Base-by-base conservation (phyloP, 2,113 vertebrate genomes). In the Origma solitaria region DNA sequence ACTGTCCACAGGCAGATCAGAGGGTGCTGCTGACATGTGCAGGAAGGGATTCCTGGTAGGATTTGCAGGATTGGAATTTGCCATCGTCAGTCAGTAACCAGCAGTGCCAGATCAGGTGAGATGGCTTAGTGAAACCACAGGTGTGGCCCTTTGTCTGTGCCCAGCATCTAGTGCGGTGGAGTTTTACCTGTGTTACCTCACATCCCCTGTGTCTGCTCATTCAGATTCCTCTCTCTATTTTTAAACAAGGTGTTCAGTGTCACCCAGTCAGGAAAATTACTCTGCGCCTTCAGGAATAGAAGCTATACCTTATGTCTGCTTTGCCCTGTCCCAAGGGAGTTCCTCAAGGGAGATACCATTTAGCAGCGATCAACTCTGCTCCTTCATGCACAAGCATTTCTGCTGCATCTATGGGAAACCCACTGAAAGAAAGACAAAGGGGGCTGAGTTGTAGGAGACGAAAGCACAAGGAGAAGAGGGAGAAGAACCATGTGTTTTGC, bases 61-160 rank as follows among this genome's bases (percentile, higher is more conserved):
- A 95, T 95, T 95, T 96, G 50, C 69, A 79, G 53, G 71, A 57
- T 37, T 91, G 86, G 83, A 95, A 94, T 96, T 85, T 78, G 57
- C 66, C 80, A 81, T 64, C 1, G 0, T 94, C 88, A 70, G 31
- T 87, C 49, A 5, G 42, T n/a, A 95, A 88, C n/a, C 73, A 85
- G 88, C 15, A 7, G 35, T 86, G 91, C 68, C 49, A 60, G 94
- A 91, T 89, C 83, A 93, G 92, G 92, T 95, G 86, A 94, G 51
- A 89, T 2, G 4, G 42, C 92, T 93, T 77, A 88, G 75, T 66
- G 86, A 94, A 96, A 96, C 83, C 78, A 18, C 75, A 96, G 94
- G 93, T 93, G 85, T 86, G 78, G 78, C 75, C 83, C 31, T 93
- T 95, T 92, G 90, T 96, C 88, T 75, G 71, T 81, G 86, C 75